Base-by-base conservation (phyloP, 2,888 invertebrate genomes). In the Trisateles emortualis region DNA sequence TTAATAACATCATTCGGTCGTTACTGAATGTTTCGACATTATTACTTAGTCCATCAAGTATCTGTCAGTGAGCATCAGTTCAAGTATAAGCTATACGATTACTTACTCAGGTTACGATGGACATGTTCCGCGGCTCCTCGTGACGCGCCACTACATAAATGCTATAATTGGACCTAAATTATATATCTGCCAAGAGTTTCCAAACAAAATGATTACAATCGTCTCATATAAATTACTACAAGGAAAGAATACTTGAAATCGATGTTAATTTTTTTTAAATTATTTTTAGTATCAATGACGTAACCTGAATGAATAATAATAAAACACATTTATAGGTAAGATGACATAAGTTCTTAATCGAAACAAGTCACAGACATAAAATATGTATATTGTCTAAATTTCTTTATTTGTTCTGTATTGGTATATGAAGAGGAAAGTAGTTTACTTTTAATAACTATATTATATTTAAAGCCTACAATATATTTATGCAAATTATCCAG, bases 1-100 rank as follows among this genome's bases (percentile, higher is more conserved):
- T 78, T 81, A 80, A 85, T 81, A 85, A 79, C 79, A 84, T 85
- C 78, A 80, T 81, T 78, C 72, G 75, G 75, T 68, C 75, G 76
- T 72, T 81, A 79, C 81, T 79, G 76, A 67, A 72, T 73, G 76
- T 81, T 82, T 81, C 72, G 72, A 71, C 79, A 80, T 83, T 78
- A 80, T 84, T 82, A 81, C 81, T 85, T 79, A 72, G 78, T 80
- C 78, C 71, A 68, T 72, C 77, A 73, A 65, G 70, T 72, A 72
- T 73, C 76, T 73, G 80, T 79, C 81, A 73, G 69, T 67, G 61
- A 55, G 65, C 72, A 74, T 74, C 74, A 71, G 73, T 74, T 72
- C 74, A 64, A 69, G 67, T 68, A 63, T 72, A 76, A 79, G 19
- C 74, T 79, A 80, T 74, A 70, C 79, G 77, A 82, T 84, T 79